Conservation (phyloP, 2,113 vertebrate species). For the Tetraodon nigroviridis region DNA sequence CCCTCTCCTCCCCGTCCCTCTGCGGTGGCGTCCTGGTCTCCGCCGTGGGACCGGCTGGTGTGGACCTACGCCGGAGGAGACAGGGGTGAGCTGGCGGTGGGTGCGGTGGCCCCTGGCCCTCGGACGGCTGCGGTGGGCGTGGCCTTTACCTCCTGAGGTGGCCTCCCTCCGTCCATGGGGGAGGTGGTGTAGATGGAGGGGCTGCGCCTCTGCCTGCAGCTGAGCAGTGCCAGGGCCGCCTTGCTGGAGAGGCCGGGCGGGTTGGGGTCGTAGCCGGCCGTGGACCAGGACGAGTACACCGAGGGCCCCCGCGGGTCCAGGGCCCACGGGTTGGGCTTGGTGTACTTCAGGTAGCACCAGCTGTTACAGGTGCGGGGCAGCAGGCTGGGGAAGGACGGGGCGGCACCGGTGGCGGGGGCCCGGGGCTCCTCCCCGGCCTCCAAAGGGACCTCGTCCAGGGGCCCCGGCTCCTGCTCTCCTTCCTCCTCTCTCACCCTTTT, state of each 20-base stretch:
- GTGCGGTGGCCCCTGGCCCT: no score
- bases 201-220: conserved; percentile 90
- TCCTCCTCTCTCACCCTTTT: conserved; percentile 93
- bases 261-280: conserved; percentile 89
- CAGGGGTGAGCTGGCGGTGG: no score
- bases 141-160: conserved; percentile 44
- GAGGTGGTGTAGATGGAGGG: conserved; percentile 90
- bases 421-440: conserved; percentile 26
- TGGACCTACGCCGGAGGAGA: conserved; percentile 68
- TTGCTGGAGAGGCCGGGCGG: conserved; percentile 92
- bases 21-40: conserved; percentile 26
- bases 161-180: conserved; percentile 77
- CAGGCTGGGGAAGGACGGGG: conserved; percentile 82
- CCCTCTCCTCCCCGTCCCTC: conserved; percentile 21
- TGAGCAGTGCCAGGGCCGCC: conserved; percentile 86
- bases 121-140: neutral
- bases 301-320: conserved; percentile 83
- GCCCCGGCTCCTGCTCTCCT: conserved; percentile 68
- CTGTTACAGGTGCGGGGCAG: conserved; percentile 91
- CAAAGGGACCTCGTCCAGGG: conserved; percentile 12
- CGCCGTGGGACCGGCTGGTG: conserved; percentile 33
- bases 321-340: conserved; percentile 88
- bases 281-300: conserved; percentile 90
- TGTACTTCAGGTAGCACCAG: conserved; percentile 98
- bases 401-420: conserved; percentile 42